These are phyloP conservation scores for Halocynthia aurantium DNA, from an alignment of 23 tunicate genomes.

Conservation along the genomic window DNA sequence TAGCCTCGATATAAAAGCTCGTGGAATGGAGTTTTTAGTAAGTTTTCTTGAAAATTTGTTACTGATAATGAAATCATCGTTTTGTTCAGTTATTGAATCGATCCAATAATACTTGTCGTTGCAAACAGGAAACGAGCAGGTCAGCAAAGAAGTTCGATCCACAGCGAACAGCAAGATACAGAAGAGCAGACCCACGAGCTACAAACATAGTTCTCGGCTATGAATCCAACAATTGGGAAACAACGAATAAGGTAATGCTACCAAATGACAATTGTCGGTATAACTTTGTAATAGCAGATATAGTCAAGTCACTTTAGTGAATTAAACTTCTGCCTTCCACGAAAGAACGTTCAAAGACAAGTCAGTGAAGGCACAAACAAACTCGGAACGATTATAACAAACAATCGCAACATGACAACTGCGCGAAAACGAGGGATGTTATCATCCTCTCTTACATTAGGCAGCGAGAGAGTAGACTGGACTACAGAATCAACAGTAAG, in stretches of 20 bases:
- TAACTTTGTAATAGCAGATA: not conserved
- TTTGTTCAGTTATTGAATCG: too few species aligned
- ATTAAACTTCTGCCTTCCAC: too few species aligned
- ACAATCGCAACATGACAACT: conserved; percentile 67
- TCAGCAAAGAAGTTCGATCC: conserved; percentile 82
- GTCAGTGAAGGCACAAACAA: conserved; percentile 38
- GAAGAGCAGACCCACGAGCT: conserved; percentile 71
- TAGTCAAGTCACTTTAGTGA: not conserved
- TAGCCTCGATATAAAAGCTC: too few species aligned
- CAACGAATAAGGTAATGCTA: conserved; percentile 54
- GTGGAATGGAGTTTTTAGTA: too few species aligned
- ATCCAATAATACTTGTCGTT: too few species aligned
- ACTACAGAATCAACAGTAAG: conserved; percentile 73
- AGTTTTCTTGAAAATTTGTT: too few species aligned
- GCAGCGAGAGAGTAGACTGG: conserved; percentile 61
- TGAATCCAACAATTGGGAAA: conserved; percentile 62
- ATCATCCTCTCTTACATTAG: conserved; percentile 59
- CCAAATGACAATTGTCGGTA: not conserved
- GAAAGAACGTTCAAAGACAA: conserved; percentile 51
- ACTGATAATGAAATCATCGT: too few species aligned
- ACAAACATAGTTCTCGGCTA: conserved; percentile 55
- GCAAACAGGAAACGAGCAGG: conserved; percentile 63
- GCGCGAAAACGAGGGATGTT: conserved; percentile 72
- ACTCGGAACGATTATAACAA: conserved; percentile 44
- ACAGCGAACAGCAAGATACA: conserved; percentile 59